These are phyloP conservation scores for Hippasteria phrygiana DNA, from an alignment of 53 echinoderm and acorn worm genomes.

Conservation along the genomic window DNA sequence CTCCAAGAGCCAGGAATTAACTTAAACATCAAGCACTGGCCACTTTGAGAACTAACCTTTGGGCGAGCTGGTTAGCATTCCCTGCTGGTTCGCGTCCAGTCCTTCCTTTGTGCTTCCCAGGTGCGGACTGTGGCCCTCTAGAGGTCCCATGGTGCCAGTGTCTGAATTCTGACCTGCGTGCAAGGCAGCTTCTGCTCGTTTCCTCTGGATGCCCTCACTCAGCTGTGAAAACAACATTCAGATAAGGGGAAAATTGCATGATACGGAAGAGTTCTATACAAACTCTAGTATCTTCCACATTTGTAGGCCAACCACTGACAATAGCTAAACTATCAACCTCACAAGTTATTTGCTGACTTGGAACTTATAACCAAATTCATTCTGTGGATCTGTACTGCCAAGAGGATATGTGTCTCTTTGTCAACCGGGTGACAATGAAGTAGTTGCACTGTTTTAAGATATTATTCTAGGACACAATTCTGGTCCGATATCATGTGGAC, in stretches of 20 bases:
- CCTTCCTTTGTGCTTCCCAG: slow-evolving; percentile 19
- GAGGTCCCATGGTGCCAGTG: slow-evolving; percentile 4
- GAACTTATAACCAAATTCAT: too few species aligned
- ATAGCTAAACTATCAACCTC: too few species aligned
- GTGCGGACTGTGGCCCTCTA: slow-evolving; percentile 44
- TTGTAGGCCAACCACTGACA: too few species aligned
- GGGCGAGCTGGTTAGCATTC: slow-evolving; percentile 35
- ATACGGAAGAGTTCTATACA: background rate
- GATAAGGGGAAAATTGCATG: background rate
- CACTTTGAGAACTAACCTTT: slow-evolving; percentile 15
- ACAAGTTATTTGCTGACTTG: too few species aligned
- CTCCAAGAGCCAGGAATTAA: too few species aligned
- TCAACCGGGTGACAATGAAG: too few species aligned
- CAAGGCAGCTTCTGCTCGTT: slow-evolving; percentile 68
- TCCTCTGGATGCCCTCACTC: slow-evolving; percentile 79
- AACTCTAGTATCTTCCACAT: background rate
- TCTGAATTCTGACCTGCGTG: slow-evolving; percentile 61
- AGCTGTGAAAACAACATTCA: slow-evolving; percentile 18
- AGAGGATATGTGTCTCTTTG: too few species aligned
- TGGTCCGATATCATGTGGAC: too few species aligned
- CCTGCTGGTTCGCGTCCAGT: background rate
- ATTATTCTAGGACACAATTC: too few species aligned
- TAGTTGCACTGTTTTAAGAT: too few species aligned
- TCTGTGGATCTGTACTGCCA: too few species aligned
- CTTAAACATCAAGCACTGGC: background rate